A percentile compares a stretch with the other conserved stretches of the same genome.
Conservation (phyloP, 92 coral and sea anemone genomes). For the Meandrina meandrites region DNA sequence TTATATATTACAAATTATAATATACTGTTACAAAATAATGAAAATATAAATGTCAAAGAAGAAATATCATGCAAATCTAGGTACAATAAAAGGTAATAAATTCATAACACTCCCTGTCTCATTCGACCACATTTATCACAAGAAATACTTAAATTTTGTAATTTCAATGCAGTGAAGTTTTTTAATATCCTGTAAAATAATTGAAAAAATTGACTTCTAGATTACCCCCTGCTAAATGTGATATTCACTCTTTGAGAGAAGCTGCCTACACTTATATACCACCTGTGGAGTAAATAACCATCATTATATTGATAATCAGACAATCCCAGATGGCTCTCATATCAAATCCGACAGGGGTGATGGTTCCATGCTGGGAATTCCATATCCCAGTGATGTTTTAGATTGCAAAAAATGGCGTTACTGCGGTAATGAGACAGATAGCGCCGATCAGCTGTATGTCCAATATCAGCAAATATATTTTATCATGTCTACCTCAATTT, state of each 20-base stretch:
- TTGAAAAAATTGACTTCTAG: neutral
- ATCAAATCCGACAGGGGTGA: slow-evolving; percentile 3
- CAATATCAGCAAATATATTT: neutral
- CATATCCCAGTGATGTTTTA: neutral
- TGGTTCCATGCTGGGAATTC: slow-evolving; percentile 14
- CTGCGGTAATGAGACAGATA: neutral
- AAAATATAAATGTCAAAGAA: neutral
- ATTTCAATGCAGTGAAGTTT: neutral
- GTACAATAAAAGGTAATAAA: neutral
- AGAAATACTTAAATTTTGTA: neutral
- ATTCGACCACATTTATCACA: neutral
- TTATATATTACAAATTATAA: neutral
- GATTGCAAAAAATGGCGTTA: neutral
- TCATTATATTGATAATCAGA: slow-evolving; percentile 12
- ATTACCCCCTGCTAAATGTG: slow-evolving; percentile 36
- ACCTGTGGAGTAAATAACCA: slow-evolving; percentile 26
- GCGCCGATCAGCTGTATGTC: neutral
- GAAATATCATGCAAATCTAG: neutral
- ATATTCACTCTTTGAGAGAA: slow-evolving; percentile 8
- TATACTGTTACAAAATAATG: neutral
- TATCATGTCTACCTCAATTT: neutral
- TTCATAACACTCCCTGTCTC: neutral
- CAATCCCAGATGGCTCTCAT: slow-evolving; percentile 1
- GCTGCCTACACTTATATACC: neutral
- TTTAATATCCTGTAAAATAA: slow-evolving; percentile 24